phyloP scores from a whole-genome alignment of 2,797 vertebrate species.

The Mormyrops boulengeri region DNA sequence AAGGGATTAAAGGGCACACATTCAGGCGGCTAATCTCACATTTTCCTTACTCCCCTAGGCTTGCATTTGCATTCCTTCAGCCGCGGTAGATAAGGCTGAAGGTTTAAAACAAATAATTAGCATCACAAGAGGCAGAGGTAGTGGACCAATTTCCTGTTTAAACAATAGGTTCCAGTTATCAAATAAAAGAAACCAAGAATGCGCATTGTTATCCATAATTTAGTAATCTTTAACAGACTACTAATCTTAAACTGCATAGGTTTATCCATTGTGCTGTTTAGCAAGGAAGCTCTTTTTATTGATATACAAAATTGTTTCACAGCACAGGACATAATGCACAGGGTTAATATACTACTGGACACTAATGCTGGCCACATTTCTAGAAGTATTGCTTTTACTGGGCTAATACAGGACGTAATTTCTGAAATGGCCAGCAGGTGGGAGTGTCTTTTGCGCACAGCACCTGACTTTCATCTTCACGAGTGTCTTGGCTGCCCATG shows the following conservation, averaged over 20 bases:
- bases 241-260: background rate
- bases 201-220: background rate
- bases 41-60: background rate
- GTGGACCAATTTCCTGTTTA: background rate
- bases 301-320: background rate
- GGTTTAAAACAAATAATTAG: constrained; percentile 8
- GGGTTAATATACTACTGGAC: background rate
- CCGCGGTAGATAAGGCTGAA: background rate
- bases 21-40: background rate
- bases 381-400: background rate
- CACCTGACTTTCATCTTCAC: background rate
- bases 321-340: background rate
- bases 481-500: background rate
- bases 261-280: background rate
- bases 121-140: background rate
- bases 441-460: background rate
- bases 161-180: background rate
- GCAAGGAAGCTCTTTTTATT: background rate
- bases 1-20: background rate
- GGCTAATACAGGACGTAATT: background rate
- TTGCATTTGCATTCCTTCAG: background rate
- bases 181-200: background rate
- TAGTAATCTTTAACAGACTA: background rate
- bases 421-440: background rate
- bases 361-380: background rate